Evolutionary conservation across 2,888 invertebrate genomes (phyloP), one percentile per base, ranked within the genome.

Genomic region (Drosophila diplacantha): DNA sequence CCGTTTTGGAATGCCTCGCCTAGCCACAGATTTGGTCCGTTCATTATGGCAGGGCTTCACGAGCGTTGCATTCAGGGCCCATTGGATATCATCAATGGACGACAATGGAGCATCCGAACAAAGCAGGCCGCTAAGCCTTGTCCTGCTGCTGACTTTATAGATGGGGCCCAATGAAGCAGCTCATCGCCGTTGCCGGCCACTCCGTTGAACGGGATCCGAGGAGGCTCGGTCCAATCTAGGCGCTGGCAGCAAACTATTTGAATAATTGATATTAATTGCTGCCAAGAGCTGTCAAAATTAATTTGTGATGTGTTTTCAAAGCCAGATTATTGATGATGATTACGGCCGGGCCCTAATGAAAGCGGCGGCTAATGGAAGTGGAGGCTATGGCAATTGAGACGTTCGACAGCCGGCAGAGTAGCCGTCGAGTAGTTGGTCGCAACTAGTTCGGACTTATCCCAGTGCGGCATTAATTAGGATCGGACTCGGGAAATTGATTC

Each of bases 231-330:
- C 20, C 24, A 34, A 39, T 53, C 53, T 50, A 14, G 32, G 20
- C 37, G 39, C 44, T 49, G 56, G 49, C 37, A 29, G 29, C 55
- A 49, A 78, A 64, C 69, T 61, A 80, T 69, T 69, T 80, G 64
- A 75, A 79, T 81, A 81, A 81, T 83, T 75, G 76, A 81, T 74
- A 85, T 85, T 72, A 85, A 82, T 85, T 69, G 70, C 69, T 44
- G 74, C 60, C 69, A 63, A 73, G 56, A 83, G 74, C 74, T 84
- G 85, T 81, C 82, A 83, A 75, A 81, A 83, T 77, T 83, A 69
- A 81, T 78, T 81, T 73, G 62, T 58, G 39, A 60, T 83, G 75
- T 69, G 65, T 57, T 74, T 68, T 34, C 51, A 56, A 46, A 60
- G 65, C 56, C 29, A 61, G 75, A 83, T 74, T 84, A 69, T 84